Percentiles rank a stretch among this genome's conserved stretches.
Conservation (phyloP, 2,888 invertebrate species). For the Orchesellides sinensis region DNA sequence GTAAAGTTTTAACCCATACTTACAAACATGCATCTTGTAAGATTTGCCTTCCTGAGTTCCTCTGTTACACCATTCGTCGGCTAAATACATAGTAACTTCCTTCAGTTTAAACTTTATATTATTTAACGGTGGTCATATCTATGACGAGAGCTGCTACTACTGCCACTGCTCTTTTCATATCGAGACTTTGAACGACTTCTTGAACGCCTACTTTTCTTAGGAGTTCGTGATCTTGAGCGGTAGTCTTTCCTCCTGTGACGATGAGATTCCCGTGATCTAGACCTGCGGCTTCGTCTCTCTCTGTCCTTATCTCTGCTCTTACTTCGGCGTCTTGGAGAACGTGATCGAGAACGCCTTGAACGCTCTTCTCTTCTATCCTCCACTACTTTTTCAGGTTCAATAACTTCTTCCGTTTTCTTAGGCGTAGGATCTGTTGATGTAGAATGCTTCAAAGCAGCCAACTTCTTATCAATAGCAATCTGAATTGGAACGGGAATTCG, state of each 20-base stretch:
- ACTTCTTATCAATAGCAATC: slow-evolving; percentile 90
- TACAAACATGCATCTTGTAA: no score
- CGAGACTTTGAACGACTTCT: slow-evolving; percentile 57
- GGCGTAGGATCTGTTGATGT: slow-evolving; percentile 74
- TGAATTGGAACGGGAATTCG: slow-evolving; percentile 98
- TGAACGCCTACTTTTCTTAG: slow-evolving; percentile 47
- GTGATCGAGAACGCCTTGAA: slow-evolving; percentile 69
- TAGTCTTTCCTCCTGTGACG: slow-evolving; percentile 49
- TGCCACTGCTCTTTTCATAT: slow-evolving; percentile 50
- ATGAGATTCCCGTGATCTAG: slow-evolving; percentile 59
- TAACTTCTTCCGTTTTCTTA: slow-evolving; percentile 64
- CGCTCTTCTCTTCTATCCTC: slow-evolving; percentile 69
- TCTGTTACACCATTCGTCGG: no score
- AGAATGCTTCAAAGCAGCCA: slow-evolving; percentile 81
- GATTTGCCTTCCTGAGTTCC: no score
- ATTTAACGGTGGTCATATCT: slow-evolving; percentile 44
- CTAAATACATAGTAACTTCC: no score
- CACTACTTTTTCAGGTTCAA: slow-evolving; percentile 76
- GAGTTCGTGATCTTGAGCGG: slow-evolving; percentile 57
- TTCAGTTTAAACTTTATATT: slow-evolving; percentile 4
- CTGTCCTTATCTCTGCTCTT: slow-evolving; percentile 70
- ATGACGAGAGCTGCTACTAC: slow-evolving; percentile 47
- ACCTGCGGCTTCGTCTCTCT: slow-evolving; percentile 66
- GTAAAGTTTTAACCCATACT: no score
- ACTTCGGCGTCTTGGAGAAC: slow-evolving; percentile 75